These are phyloP conservation scores for Tyto alba DNA, from an alignment of 2,113 vertebrate species.

Conservation along the genomic window DNA sequence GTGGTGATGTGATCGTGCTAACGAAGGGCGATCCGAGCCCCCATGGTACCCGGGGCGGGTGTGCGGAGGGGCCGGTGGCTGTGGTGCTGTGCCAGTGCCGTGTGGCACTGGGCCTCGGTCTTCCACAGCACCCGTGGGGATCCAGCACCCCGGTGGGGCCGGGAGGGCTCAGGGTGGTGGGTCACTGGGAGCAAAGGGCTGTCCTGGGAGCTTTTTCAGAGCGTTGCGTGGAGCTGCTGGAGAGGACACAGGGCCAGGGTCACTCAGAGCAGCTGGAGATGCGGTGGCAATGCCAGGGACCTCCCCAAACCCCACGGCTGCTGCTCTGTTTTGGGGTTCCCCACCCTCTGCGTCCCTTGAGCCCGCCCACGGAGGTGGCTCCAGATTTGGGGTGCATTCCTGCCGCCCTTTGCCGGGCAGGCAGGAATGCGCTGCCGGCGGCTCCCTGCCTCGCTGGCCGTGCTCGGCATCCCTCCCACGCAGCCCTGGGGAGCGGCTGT, in stretches of 20 bases:
- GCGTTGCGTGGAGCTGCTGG: not conserved
- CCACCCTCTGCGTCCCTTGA: not conserved
- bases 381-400: fast-evolving
- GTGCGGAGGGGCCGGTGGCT: not conserved
- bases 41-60: not conserved
- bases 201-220: not conserved
- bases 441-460: not conserved
- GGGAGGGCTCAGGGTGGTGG: not conserved
- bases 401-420: fast-evolving
- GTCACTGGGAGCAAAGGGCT: not conserved
- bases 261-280: fast-evolving
- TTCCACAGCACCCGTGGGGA: fast-evolving
- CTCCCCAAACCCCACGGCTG: fast-evolving
- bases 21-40: slow-evolving; percentile 50
- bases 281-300: not conserved
- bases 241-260: fast-evolving
- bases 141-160: not conserved
- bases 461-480: not conserved
- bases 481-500: not conserved
- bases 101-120: not conserved
- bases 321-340: not conserved
- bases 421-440: not conserved
- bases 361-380: not conserved
- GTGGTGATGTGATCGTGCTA: slow-evolving; percentile 73
- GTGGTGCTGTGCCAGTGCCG: not conserved